A percentile compares a stretch with the other conserved stretches of the same genome.
Evolutionary conservation across 2,797 vertebrate species (phyloP).

Genomic region (Poecilia wingei): DNA sequence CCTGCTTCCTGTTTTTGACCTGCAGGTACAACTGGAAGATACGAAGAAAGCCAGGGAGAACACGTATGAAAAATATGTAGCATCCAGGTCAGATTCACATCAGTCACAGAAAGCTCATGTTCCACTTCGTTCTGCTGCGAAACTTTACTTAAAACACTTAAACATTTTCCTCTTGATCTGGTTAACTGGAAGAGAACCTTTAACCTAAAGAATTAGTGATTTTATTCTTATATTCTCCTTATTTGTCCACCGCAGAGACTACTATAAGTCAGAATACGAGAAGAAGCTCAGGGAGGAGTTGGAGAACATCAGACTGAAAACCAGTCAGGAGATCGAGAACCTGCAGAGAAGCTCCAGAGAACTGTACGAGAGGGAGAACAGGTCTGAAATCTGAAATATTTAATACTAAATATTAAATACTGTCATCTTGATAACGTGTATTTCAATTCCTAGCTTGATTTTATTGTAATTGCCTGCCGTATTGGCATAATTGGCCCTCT

Average conservation of each 20-base stretch:
- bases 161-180: background rate
- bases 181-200: background rate
- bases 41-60: constrained; percentile 93
- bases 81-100: constrained; percentile 85
- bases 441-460: background rate
- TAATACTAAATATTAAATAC: background rate
- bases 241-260: constrained; percentile 82
- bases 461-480: background rate
- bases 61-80: constrained; percentile 94
- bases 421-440: background rate
- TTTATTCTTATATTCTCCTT: background rate
- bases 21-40: constrained; percentile 89
- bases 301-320: constrained; percentile 92
- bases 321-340: constrained; percentile 92
- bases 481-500: background rate
- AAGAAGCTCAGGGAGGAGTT: constrained; percentile 89
- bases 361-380: constrained; percentile 98
- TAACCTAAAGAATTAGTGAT: background rate
- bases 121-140: background rate
- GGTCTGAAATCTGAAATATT: constrained; percentile 70
- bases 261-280: constrained; percentile 95
- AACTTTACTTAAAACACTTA: background rate
- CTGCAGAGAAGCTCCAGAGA: constrained; percentile 92
- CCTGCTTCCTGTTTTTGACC: constrained; percentile 15
- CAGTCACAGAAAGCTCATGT: background rate